Evolutionary conservation across 2,113 vertebrate genomes (phyloP).

Genomic region (Macrotus californicus): DNA sequence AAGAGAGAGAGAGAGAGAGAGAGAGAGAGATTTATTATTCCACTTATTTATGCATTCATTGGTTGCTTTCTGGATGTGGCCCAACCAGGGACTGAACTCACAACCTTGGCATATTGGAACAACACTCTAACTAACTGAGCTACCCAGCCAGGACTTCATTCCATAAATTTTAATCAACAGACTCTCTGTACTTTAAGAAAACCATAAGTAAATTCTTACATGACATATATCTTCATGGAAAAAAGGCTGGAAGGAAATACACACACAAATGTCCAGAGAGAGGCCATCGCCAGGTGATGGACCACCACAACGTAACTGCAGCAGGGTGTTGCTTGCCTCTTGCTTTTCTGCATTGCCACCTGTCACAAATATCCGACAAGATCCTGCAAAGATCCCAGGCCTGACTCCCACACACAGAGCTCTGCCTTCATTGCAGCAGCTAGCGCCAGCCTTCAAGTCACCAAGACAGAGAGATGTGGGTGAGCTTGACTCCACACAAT

Average conservation of each 20-base stretch:
- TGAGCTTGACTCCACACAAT: rapidly evolving
- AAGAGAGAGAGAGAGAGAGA: no score
- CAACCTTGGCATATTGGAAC: no score
- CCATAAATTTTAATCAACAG: background rate
- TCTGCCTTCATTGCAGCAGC: background rate
- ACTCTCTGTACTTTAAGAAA: background rate
- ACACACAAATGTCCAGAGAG: background rate
- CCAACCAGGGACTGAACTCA: no score
- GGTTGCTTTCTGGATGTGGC: no score
- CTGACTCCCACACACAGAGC: background rate
- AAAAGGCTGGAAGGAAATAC: background rate
- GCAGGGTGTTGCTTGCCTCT: rapidly evolving
- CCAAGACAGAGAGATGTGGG: no score
- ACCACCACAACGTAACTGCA: background rate
- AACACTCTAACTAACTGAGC: no score
- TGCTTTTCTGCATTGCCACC: background rate
- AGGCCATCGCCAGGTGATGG: background rate
- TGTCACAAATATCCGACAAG: background rate
- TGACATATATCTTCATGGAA: background rate
- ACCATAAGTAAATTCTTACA: background rate
- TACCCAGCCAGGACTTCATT: background rate
- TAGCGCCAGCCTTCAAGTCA: no score
- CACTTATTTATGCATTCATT: no score
- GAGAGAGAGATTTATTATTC: no score
- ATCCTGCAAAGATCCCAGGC: background rate